Base-by-base conservation (phyloP, 2,113 vertebrate species). In the Euleptes europaea region DNA sequence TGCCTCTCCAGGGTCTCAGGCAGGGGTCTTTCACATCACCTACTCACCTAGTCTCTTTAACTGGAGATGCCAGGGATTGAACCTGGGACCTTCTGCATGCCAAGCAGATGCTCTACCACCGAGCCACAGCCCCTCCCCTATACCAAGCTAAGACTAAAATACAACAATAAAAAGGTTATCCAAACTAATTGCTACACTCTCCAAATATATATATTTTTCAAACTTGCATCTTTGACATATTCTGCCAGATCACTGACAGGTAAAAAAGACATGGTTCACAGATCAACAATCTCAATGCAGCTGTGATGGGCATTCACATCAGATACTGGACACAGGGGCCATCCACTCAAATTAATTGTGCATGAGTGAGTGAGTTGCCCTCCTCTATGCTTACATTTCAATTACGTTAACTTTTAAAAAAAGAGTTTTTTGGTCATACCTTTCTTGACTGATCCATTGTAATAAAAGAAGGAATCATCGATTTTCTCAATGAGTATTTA, bases 391-490 rank as follows among this genome's bases (percentile, higher is more conserved):
- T 28, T 63, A 6, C 42, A 23, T 31, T 14, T 44, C 35, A 60
- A 26, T n/a, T 60, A 6, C 2, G 13, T 38, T 10, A 47, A 31
- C 28, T 72, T 38, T 72, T 60, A 80, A 13, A n/a, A 57, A 19
- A 87, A 65, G 35, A 74, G n/a, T 4, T 80, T 83, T 71, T 33
- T 78, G 75, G 33, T 78, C 72, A 82, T 92, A 99, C 99, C 98
- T 99, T 99, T 90, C 97, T 97, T 71, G 98, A 98, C 78, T 99
- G 98, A 75, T 99, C 98, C 98, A 98, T 99, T 19, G 98, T 98
- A 89, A 99, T 97, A 92, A 99, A 99, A 0, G 99, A 98, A 1
- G 99, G 99, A 85, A 99, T 98, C 99, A 99, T 99, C 0, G 98
- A 98, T 86, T 98, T 99, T 92, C 99, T 97, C 92, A 99, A 93